Percentiles rank a stretch among this genome's conserved stretches.
Evolutionary conservation across 1,140 invertebrate genomes (phyloP).

Genomic region (Protaetia brevitarsis): DNA sequence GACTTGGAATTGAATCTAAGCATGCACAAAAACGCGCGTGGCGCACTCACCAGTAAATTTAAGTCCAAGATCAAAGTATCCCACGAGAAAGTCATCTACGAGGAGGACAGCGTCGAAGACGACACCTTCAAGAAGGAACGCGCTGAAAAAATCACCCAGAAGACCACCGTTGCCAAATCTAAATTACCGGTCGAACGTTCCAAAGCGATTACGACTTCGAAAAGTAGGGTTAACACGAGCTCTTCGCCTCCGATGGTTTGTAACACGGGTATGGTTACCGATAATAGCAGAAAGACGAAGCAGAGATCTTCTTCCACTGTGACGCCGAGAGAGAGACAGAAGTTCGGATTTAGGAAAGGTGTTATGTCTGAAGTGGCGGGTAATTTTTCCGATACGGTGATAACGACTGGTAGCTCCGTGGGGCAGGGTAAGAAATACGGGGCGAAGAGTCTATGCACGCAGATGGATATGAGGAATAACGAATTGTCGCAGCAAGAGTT

Average conservation of each 20-base stretch:
- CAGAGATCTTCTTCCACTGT: conserved; percentile 2
- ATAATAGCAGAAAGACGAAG: neutral
- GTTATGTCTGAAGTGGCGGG: neutral
- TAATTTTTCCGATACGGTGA: conserved; percentile 18
- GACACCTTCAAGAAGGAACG: neutral
- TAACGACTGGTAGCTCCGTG: neutral
- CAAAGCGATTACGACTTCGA: too few relatives aligned
- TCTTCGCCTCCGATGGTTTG: neutral
- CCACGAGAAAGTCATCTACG: neutral
- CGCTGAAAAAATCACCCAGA: neutral
- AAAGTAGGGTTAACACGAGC: neutral
- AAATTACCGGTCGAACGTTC: too few relatives aligned
- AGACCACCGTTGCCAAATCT: too few relatives aligned
- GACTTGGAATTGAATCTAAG: neutral
- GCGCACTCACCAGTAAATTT: neutral
- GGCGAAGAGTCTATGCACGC: neutral
- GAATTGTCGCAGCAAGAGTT: conserved; percentile 6
- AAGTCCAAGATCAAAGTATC: neutral
- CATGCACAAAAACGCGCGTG: neutral
- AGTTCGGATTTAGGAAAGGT: neutral
- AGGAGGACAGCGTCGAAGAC: neutral
- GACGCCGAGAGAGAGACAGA: neutral
- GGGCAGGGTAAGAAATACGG: neutral
- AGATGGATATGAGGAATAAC: neutral
- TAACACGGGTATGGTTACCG: neutral